Evolutionary conservation across 2,797 vertebrate genomes (phyloP), one percentile per base, ranked within the genome.

Genomic region (Neoniphon sammara): DNA sequence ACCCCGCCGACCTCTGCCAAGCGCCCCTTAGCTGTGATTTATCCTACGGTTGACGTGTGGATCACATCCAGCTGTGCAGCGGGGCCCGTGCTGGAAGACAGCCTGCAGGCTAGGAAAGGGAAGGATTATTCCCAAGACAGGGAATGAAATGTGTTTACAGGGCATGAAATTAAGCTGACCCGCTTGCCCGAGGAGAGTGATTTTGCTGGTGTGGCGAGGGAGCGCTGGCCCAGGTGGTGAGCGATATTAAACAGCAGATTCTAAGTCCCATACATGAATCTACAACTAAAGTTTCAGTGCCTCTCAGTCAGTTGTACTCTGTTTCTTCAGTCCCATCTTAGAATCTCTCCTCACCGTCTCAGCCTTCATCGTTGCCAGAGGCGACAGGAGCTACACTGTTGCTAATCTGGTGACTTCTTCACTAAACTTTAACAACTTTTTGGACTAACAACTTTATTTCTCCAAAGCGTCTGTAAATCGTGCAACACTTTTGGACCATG

Each of bases 11-110:
- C 81, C 74, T 77, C n/a, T 11, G 39, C 46, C 64, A 57, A 52
- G 59, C 59, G 18, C 67, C 67, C 65, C 70, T 61, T 58, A 75
- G 60, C 73, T 80, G 76, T 80, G 75, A 86, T 88, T 82, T 77
- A 85, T 85, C 70, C 71, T 1, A n/a, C 18, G 15, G 70, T 61
- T 80, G 82, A 82, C 78, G 67, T 63, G 4, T 39, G 54, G 55
- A 80, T 60, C 1, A 20, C 36, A 25, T 69, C 74, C 71, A 56
- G 78, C 80, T 85, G 76, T 31, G 83, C 8, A 5, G 34, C 36
- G 56, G 50, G 46, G 56, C 44, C 25, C 0, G 0, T 25, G 67
- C 31, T 72, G 77, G 60, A 71, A 71, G 66, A 27, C 23, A 39
- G 69, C 55, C 34, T 76, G 27, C 47, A 50, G 60, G 62, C 23